These are phyloP conservation scores for Chascanopsetta lugubris DNA, from an alignment of 2,113 vertebrate genomes.

Conservation along the genomic window DNA sequence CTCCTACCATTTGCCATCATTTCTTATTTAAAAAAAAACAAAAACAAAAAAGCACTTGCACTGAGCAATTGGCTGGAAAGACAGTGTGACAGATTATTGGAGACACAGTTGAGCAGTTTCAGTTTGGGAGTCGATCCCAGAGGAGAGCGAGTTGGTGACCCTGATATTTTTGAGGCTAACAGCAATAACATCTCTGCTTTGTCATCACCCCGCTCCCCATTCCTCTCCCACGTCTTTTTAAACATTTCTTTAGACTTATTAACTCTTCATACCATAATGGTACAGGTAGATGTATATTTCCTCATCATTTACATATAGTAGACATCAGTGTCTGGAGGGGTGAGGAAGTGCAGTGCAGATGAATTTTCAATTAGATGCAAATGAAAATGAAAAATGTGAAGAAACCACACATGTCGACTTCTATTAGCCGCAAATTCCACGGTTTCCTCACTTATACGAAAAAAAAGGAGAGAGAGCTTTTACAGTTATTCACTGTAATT, in stretches of 20 bases:
- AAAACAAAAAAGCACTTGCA: not conserved
- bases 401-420: slow-evolving; percentile 50
- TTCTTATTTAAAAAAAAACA: not conserved
- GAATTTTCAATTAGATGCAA: slow-evolving; percentile 62
- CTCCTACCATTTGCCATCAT: not conserved
- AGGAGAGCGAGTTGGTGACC: slow-evolving; percentile 3
- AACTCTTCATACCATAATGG: slow-evolving; percentile 11
- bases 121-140: slow-evolving; percentile 15
- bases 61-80: not conserved
- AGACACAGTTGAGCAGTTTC: not conserved
- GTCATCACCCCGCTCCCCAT: slow-evolving; percentile 1
- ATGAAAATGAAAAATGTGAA: slow-evolving; percentile 72
- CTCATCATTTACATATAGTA: slow-evolving; percentile 44
- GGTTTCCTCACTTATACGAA: slow-evolving; percentile 39
- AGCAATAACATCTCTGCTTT: slow-evolving; percentile 13
- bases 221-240: not conserved
- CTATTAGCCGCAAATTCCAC: slow-evolving; percentile 43
- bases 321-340: slow-evolving; percentile 40
- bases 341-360: slow-evolving; percentile 58
- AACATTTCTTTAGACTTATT: slow-evolving; percentile 20
- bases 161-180: slow-evolving; percentile 14
- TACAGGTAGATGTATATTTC: slow-evolving; percentile 33
- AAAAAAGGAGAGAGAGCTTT: slow-evolving; percentile 64
- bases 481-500: slow-evolving; percentile 63
- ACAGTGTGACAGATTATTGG: slow-evolving; percentile 1